phyloP scores from a whole-genome alignment of 1,140 invertebrate species.

The Drosophila subpulchrella region DNA sequence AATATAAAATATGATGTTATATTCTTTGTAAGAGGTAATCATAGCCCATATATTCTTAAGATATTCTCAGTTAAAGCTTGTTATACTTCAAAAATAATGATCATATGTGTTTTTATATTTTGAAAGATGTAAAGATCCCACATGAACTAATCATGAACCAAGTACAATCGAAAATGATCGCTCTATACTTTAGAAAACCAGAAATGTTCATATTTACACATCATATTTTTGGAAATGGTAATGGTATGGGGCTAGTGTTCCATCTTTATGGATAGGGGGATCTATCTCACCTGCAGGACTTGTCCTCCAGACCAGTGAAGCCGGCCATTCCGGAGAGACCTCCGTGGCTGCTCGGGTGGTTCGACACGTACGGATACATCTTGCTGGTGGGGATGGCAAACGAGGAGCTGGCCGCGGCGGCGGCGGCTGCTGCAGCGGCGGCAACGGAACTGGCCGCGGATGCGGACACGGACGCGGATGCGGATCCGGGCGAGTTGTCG shows the following conservation, averaged over 20 bases:
- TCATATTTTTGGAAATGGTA: background rate
- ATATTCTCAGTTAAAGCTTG: no score
- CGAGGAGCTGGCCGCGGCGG: slow-evolving; percentile 87
- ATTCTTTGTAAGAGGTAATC: no score
- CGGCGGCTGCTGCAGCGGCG: slow-evolving; percentile 87
- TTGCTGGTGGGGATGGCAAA: slow-evolving; percentile 85
- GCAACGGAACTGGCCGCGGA: slow-evolving; percentile 86
- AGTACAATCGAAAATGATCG: no score
- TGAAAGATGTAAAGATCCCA: no score
- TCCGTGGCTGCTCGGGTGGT: slow-evolving; percentile 86
- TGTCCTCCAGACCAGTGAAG: slow-evolving; percentile 83
- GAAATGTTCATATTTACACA: no score
- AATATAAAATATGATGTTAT: no score
- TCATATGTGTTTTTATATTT: no score
- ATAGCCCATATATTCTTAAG: no score
- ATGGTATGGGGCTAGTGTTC: background rate
- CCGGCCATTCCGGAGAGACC: slow-evolving; percentile 85
- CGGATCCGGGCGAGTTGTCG: slow-evolving; percentile 75
- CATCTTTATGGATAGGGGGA: background rate
- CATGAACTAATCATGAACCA: no score
- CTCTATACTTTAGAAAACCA: no score
- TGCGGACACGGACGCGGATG: slow-evolving; percentile 87
- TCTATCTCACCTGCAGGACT: slow-evolving; percentile 82
- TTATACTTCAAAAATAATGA: no score
- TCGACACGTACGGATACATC: slow-evolving; percentile 89